A percentile compares a stretch with the other conserved stretches of the same genome.
phyloP scores from a whole-genome alignment of 2,888 invertebrate genomes.

The Lumbricus terrestris region DNA sequence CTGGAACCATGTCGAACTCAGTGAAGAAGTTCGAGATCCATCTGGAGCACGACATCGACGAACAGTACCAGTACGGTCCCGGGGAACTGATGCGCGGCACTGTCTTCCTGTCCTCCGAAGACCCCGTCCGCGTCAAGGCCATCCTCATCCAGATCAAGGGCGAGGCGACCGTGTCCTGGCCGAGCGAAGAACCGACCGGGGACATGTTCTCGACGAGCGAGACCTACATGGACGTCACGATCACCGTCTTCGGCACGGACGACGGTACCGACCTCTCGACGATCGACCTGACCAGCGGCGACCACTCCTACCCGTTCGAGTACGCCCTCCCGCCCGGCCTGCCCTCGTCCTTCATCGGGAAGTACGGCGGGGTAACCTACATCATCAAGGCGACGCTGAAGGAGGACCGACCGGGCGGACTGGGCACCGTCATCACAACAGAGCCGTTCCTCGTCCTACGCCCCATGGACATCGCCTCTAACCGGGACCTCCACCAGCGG shows the following conservation, averaged over 20 bases:
- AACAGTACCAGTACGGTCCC: constrained; percentile 58
- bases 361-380: constrained; percentile 58
- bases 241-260: constrained; percentile 35
- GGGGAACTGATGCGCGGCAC: constrained; percentile 53
- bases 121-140: constrained; percentile 37
- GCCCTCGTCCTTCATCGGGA: constrained; percentile 58
- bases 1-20: constrained; percentile 24
- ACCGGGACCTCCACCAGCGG: constrained; percentile 34
- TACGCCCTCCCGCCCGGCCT: constrained; percentile 53
- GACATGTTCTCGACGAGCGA: constrained; percentile 45
- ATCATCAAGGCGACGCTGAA: constrained; percentile 54
- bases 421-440: constrained; percentile 52
- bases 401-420: constrained; percentile 46
- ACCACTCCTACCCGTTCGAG: constrained; percentile 51
- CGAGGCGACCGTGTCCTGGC: constrained; percentile 52
- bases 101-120: constrained; percentile 35
- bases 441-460: constrained; percentile 56
- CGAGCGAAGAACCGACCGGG: constrained; percentile 47
- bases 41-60: constrained; percentile 58
- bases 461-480: constrained; percentile 33
- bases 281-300: constrained; percentile 43
- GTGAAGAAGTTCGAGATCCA: constrained; percentile 46
- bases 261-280: constrained; percentile 26
- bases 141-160: constrained; percentile 40
- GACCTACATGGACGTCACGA: constrained; percentile 51